Evolutionary conservation across 1,140 invertebrate species (phyloP), one percentile per base, ranked within the genome.

Genomic region (Metopolophium dirhodum): DNA sequence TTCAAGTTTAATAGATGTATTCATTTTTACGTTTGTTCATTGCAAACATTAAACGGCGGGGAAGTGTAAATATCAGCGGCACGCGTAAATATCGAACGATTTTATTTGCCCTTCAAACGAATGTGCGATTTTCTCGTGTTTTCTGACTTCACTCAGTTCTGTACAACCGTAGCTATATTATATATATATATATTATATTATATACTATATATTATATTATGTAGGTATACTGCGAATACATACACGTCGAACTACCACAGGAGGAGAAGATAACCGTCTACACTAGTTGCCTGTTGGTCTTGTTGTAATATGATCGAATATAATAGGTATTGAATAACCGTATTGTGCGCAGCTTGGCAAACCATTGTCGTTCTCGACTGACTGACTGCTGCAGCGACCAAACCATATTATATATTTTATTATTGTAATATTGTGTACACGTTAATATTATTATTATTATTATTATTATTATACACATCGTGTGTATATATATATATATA

Each of bases 351-450:
- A 54, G n/a, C 22, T 23, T 26, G 22, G 47, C 9, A 51, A 54
- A 54, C 49, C 22, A 54, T 89, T 89, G 88, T 89, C 88, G 51
- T 57, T 89, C 88, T 89, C 35, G 23, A 57, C 87, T 37, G 30
- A 89, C 49, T 35, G n/a, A 54, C 47, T 45, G 45, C 26, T 85
- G 8, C 41, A 86, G 85, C 30, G 83, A n/a, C 61, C 37, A 83
- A 37, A 85, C 23, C 4, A 85, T 26, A 85, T 85, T 83, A 83
- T 83, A 37, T 37, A 51, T 51, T 51, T 83, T 83, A 83, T 83
- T 41, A 83, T 83, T 35, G 20, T 83, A 83, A 37, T 83, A 83
- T 83, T 83, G 22, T 83, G n/a, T 37, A 23, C 37, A 35, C 20
- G 82, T 83, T 83, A 41, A 23, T 83, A 83, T 41, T 83, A 83